These are phyloP conservation scores for Paraescarpia echinospica DNA, from an alignment of 1,140 invertebrate genomes.

Conservation along the genomic window DNA sequence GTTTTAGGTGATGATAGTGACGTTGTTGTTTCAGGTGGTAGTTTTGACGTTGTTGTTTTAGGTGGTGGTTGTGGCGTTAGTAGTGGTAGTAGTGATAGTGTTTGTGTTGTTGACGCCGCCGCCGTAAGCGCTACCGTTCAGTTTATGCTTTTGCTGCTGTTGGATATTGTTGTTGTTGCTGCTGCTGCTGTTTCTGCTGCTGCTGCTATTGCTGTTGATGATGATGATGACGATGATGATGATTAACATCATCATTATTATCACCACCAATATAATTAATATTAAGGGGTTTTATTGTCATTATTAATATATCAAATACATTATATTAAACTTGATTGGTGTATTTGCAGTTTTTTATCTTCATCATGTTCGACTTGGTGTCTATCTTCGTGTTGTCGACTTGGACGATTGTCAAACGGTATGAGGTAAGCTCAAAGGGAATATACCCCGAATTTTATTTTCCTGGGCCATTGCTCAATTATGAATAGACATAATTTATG, in stretches of 20 bases:
- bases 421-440: background rate
- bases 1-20: no score
- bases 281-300: no score
- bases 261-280: no score
- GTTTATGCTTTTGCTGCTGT: background rate
- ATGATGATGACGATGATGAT: background rate
- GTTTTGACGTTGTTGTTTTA: background rate
- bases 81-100: background rate
- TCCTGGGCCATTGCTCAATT: no score
- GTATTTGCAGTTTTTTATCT: background rate
- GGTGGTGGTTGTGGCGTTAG: background rate
- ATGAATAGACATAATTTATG: no score
- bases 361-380: slow-evolving; percentile 4
- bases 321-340: background rate
- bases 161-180: background rate
- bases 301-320: no score
- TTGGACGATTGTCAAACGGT: background rate
- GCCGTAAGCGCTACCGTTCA: background rate
- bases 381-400: background rate
- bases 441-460: no score
- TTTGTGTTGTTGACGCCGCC: background rate
- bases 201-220: background rate
- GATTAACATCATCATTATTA: no score
- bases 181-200: background rate
- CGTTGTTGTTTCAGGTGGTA: no score